Evolutionary conservation across 1,140 invertebrate species (phyloP).

Genomic region (Euura lappo): DNA sequence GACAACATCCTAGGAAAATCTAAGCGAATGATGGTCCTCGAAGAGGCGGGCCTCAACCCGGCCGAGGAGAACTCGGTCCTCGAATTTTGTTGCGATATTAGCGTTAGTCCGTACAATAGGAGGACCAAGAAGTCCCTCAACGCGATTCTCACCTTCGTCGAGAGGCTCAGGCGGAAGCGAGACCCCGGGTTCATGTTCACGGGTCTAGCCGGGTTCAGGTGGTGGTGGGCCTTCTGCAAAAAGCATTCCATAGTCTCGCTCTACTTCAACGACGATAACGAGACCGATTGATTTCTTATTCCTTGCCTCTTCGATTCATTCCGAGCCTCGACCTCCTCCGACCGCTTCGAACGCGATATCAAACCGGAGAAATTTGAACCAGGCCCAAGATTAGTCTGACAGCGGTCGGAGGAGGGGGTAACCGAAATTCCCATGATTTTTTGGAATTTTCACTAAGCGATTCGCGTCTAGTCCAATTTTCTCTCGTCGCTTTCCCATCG

Average conservation of each 20-base stretch:
- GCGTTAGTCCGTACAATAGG: conserved; percentile 73
- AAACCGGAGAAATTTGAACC: too few species aligned
- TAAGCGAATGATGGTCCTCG: conserved; percentile 76
- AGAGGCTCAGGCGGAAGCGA: conserved; percentile 65
- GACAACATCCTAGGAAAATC: conserved; percentile 81
- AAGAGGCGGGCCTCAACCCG: conserved; percentile 69
- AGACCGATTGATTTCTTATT: conserved; percentile 45
- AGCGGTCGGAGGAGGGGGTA: too few species aligned
- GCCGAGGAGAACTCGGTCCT: conserved; percentile 71
- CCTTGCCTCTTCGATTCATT: too few species aligned
- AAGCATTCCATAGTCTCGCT: conserved; percentile 77
- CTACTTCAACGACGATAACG: conserved; percentile 64
- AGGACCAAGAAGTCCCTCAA: conserved; percentile 72
- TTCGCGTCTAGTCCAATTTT: too few species aligned
- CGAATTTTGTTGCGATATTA: conserved; percentile 78
- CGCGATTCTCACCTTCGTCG: conserved; percentile 71
- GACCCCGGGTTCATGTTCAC: conserved; percentile 72
- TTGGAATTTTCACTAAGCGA: too few species aligned
- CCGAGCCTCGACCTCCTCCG: too few species aligned
- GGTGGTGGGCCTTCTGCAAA: conserved; percentile 85
- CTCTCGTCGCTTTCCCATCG: too few species aligned
- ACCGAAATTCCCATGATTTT: too few species aligned
- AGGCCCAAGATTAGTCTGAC: too few species aligned
- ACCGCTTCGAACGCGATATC: too few species aligned
- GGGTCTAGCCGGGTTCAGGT: conserved; percentile 73